phyloP scores from a whole-genome alignment of 2,113 vertebrate species.

The Hippocampus zosterae region DNA sequence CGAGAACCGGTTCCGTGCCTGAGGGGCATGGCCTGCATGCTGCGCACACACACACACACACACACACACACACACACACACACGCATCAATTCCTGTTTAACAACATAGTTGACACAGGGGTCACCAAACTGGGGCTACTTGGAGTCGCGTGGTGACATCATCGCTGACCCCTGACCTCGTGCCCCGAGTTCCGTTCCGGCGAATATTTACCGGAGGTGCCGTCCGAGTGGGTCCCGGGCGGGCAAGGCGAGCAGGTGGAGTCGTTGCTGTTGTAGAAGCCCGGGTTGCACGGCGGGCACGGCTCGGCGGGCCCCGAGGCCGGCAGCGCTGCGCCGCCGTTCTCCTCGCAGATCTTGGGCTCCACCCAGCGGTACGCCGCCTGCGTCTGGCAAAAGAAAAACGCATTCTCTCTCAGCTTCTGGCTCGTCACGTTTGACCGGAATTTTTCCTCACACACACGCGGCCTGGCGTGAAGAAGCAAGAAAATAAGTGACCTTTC shows the following conservation, averaged over 20 bases:
- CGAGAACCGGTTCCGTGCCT: constrained; percentile 87
- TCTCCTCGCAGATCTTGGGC: constrained; percentile 90
- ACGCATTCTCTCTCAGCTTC: too few relatives aligned
- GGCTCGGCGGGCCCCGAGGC: constrained; percentile 83
- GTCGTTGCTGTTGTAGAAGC: constrained; percentile 89
- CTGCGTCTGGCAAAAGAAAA: constrained; percentile 75
- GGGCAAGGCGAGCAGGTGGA: constrained; percentile 88
- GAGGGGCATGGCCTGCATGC: constrained; percentile 86
- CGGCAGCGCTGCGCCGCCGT: constrained; percentile 80
- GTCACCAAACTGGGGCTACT: too few relatives aligned
- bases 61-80: constrained; percentile 10
- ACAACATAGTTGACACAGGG: background rate
- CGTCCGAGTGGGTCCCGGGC: constrained; percentile 83
- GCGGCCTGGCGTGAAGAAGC: background rate
- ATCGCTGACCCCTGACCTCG: background rate
- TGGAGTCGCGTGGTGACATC: too few relatives aligned
- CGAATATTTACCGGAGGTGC: constrained; percentile 75
- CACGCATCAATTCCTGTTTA: background rate
- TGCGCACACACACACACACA: constrained; percentile 35
- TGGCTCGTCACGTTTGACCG: too few relatives aligned
- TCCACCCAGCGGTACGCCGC: constrained; percentile 92
- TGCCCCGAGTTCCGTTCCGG: too few relatives aligned
- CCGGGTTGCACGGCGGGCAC: constrained; percentile 95
- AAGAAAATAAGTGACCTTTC: constrained; percentile 74
- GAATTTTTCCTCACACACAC: too few relatives aligned